A percentile compares a stretch with the other conserved stretches of the same genome.
Conservation (phyloP, 2,888 invertebrate species). For the Corythucha ciliata region DNA sequence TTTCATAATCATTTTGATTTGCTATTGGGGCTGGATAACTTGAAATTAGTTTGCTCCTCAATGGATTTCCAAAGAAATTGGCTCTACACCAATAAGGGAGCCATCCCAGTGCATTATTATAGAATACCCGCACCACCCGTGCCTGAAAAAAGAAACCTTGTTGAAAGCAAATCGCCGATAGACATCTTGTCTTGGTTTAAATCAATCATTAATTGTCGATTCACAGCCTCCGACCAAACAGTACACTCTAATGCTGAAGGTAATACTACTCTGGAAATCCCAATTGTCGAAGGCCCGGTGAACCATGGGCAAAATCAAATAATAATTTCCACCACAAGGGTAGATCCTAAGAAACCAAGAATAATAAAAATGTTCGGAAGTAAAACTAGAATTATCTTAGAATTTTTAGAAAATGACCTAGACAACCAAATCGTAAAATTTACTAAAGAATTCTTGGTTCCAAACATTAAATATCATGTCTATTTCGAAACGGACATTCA, state of each 20-base stretch:
- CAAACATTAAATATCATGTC: slow-evolving; percentile 3
- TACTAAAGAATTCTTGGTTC: not conserved
- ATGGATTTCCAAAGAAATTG: too few species aligned
- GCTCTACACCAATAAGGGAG: too few species aligned
- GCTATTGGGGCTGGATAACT: too few species aligned
- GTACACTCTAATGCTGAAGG: not conserved
- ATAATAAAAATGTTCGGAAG: not conserved
- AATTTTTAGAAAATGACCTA: not conserved
- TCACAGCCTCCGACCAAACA: too few species aligned
- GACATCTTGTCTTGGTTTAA: too few species aligned
- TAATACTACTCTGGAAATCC: not conserved
- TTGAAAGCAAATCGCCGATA: too few species aligned
- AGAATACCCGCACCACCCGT: too few species aligned
- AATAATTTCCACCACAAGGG: not conserved
- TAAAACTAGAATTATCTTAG: not conserved
- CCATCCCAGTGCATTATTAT: too few species aligned
- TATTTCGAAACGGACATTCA: not conserved
- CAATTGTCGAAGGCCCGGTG: slow-evolving; percentile 2
- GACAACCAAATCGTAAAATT: slow-evolving; percentile 2
- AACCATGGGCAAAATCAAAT: slow-evolving; percentile 3
- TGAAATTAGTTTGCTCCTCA: too few species aligned
- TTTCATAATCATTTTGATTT: too few species aligned
- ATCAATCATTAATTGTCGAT: too few species aligned
- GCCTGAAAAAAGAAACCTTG: too few species aligned
- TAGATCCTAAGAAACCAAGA: not conserved